These are phyloP conservation scores for Danio albolineatus DNA, from an alignment of 2,797 vertebrate species.

Conservation along the genomic window DNA sequence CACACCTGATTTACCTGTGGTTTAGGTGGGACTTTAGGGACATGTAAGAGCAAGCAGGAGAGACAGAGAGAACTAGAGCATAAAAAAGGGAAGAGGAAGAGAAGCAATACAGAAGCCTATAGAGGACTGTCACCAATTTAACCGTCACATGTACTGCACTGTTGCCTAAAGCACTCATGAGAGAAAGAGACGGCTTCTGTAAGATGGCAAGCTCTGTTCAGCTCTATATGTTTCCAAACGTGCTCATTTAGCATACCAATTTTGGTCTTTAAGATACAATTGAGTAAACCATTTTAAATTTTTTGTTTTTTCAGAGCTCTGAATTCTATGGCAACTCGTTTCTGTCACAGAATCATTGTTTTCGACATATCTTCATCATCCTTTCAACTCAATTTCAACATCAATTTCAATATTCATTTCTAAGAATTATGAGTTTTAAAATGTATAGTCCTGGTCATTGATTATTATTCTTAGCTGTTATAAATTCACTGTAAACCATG, in stretches of 20 bases:
- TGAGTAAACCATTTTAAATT: background rate
- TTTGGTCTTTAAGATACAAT: background rate
- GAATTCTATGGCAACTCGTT: background rate
- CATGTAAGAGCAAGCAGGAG: conserved; percentile 55
- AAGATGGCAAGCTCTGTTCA: background rate
- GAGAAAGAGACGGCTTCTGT: conserved; percentile 18
- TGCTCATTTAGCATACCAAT: background rate
- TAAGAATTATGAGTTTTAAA: too few species aligned
- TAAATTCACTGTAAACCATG: too few species aligned
- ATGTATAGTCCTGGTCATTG: too few species aligned
- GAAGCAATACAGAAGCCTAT: background rate
- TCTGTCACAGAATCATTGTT: too few species aligned
- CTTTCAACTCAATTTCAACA: too few species aligned
- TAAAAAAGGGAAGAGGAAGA: conserved; percentile 31
- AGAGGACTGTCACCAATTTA: conserved; percentile 22
- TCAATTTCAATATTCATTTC: too few species aligned
- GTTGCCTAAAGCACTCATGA: conserved; percentile 35
- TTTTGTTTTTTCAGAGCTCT: background rate
- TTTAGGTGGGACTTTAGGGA: conserved; percentile 52
- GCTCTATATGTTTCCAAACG: background rate
- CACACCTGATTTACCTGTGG: conserved; percentile 51
- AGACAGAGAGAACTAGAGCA: background rate
- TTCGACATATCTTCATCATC: too few species aligned
- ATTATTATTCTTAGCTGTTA: too few species aligned
- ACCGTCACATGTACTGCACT: conserved; percentile 40